phyloP scores from a whole-genome alignment of 2,888 invertebrate species.

The Morinoia aosen region DNA sequence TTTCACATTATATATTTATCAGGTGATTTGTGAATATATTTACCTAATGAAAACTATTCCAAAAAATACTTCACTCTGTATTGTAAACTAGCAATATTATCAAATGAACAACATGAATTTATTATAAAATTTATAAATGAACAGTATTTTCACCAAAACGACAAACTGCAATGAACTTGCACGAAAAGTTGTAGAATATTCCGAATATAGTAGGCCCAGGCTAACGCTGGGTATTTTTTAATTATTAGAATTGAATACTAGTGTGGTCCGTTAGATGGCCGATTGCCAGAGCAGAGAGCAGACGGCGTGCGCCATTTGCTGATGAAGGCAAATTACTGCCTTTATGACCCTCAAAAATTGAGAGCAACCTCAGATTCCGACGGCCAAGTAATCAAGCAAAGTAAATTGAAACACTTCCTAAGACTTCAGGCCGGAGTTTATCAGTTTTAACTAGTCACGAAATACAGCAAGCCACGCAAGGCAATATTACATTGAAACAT shows the following conservation, averaged over 20 bases:
- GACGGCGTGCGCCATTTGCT: not conserved
- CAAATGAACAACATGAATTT: too few relatives aligned
- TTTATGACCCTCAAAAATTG: not conserved
- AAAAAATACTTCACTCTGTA: too few relatives aligned
- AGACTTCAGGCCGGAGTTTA: not conserved
- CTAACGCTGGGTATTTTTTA: not conserved
- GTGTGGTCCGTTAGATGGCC: not conserved
- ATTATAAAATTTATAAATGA: too few relatives aligned
- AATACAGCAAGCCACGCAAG: not conserved
- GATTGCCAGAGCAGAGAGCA: not conserved
- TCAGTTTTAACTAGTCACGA: not conserved
- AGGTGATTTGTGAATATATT: too few relatives aligned
- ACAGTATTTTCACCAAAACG: too few relatives aligned
- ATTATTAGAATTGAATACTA: not conserved
- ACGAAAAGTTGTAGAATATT: not conserved
- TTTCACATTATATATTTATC: too few relatives aligned
- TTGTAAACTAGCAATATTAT: too few relatives aligned
- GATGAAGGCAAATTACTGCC: conserved; percentile 16
- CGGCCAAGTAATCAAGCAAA: not conserved
- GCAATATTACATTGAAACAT: too few relatives aligned
- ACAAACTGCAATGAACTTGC: not conserved
- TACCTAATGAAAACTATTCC: too few relatives aligned
- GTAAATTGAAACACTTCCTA: not conserved
- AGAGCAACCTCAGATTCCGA: not conserved
- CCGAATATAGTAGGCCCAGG: not conserved